Evolutionary conservation across 2,888 invertebrate species (phyloP), one percentile per base, ranked within the genome.

Genomic region (Rhogogaster chlorosoma): DNA sequence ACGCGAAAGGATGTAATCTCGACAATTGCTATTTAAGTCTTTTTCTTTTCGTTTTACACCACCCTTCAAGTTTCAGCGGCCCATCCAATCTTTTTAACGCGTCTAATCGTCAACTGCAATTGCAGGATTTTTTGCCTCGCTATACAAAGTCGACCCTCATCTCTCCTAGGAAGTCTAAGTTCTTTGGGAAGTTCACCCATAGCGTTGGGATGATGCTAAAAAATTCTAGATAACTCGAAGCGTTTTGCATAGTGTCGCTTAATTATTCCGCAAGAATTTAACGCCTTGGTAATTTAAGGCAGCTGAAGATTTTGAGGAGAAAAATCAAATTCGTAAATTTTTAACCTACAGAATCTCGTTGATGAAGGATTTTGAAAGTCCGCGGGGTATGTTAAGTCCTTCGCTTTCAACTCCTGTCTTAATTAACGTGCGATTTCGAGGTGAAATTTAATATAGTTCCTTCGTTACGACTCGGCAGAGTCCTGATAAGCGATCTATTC

Each of bases 1-100:
- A 57, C 15, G 42, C 36, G 57, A 18, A 22, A 15, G 38, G 22
- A 61, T 61, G 61, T 80, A 80, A 80, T 80, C 80, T 80, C 32
- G 78, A 78, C 49, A 78, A 36, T 36, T 80, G 80, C 80, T 61
- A 38, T 57, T 53, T 1, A 18, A 80, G 80, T 38, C 38, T 32
- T 32, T 53, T 26, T 77, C 29, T 49, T 77, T 22, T 45, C 38
- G 10, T 80, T 80, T 80, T 80, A 26, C 18, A 57, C 61, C 61
- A 38, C 57, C 38, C 38, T 53, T 61, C 80, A 61, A 80, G n/a
- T n/a, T n/a, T n/a, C n/a, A n/a, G n/a, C 61, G 57, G 61, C 57
- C 36, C 80, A 80, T 80, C 80, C 36, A 80, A 80, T 80, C 61
- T 80, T 61, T 80, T 80, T 22, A 61, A 57, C 61, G 38, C 61